phyloP scores from a whole-genome alignment of 1,140 invertebrate species.

The Philopotamus ludificatus region DNA sequence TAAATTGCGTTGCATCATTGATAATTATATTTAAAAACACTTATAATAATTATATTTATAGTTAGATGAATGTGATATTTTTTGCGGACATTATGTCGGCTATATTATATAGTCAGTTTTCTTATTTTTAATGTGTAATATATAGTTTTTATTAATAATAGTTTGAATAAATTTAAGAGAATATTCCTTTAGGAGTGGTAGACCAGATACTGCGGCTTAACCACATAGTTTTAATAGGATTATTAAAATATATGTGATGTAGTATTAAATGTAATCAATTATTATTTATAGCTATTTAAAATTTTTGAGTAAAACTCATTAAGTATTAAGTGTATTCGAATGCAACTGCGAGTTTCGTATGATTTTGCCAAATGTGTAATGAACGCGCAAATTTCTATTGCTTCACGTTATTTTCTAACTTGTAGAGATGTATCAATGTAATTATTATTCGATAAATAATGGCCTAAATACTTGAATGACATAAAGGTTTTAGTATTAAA shows the following conservation, averaged over 20 bases:
- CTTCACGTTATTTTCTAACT: too few relatives aligned
- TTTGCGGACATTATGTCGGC: conserved; percentile 19
- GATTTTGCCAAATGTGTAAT: too few relatives aligned
- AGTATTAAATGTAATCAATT: conserved; percentile 14
- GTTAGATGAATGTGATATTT: conserved; percentile 29
- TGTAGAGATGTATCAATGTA: too few relatives aligned
- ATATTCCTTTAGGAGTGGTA: conserved; percentile 20
- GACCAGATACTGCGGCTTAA: conserved; percentile 21
- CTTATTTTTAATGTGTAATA: conserved; percentile 13
- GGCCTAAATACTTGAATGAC: too few relatives aligned
- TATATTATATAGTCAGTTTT: conserved; percentile 14
- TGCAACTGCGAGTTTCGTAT: too few relatives aligned
- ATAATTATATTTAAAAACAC: background rate
- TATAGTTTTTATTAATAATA: background rate
- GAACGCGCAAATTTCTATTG: too few relatives aligned
- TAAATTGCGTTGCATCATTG: background rate
- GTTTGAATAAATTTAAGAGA: background rate
- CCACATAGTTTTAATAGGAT: conserved; percentile 19
- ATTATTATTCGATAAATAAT: too few relatives aligned
- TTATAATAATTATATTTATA: background rate
- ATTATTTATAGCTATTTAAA: background rate
- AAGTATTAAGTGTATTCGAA: too few relatives aligned
- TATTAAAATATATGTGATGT: conserved; percentile 25
- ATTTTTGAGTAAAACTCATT: background rate
- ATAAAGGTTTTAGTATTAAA: too few relatives aligned